phyloP scores from a whole-genome alignment of 2,888 invertebrate species.

The Yponomeuta malinellus region DNA sequence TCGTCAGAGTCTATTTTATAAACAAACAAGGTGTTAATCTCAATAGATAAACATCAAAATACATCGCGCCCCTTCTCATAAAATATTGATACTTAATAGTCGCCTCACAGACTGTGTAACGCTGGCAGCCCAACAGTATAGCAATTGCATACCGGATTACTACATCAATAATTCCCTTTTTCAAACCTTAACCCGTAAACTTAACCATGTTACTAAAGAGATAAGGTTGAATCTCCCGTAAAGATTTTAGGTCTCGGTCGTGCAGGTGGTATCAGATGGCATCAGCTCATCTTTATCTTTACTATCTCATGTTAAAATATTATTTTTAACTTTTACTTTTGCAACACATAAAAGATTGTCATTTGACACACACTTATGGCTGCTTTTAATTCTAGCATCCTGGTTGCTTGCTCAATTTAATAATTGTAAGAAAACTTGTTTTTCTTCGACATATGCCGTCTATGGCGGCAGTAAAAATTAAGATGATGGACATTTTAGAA shows the following conservation, averaged over 20 bases:
- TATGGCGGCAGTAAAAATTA: too few relatives aligned
- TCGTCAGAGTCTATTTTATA: constrained; percentile 42
- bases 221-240: constrained; percentile 21
- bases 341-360: constrained; percentile 61
- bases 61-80: constrained; percentile 55
- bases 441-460: too few relatives aligned
- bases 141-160: constrained; percentile 65
- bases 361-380: constrained; percentile 40
- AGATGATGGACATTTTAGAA: too few relatives aligned
- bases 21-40: constrained; percentile 73
- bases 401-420: too few relatives aligned
- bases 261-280: constrained; percentile 64
- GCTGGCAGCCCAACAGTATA: constrained; percentile 56
- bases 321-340: constrained; percentile 66
- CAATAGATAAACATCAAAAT: constrained; percentile 55
- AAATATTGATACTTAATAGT: constrained; percentile 73
- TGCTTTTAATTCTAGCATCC: too few relatives aligned
- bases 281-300: constrained; percentile 57
- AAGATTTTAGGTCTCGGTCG: constrained; percentile 19
- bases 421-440: too few relatives aligned
- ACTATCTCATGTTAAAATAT: constrained; percentile 63
- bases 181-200: constrained; percentile 26
- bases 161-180: constrained; percentile 60
- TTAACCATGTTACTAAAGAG: constrained; percentile 19
- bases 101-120: constrained; percentile 60